A percentile compares a stretch with the other conserved stretches of the same genome.
Conservation (phyloP, 2,888 invertebrate genomes). For the Beris chalybata region DNA sequence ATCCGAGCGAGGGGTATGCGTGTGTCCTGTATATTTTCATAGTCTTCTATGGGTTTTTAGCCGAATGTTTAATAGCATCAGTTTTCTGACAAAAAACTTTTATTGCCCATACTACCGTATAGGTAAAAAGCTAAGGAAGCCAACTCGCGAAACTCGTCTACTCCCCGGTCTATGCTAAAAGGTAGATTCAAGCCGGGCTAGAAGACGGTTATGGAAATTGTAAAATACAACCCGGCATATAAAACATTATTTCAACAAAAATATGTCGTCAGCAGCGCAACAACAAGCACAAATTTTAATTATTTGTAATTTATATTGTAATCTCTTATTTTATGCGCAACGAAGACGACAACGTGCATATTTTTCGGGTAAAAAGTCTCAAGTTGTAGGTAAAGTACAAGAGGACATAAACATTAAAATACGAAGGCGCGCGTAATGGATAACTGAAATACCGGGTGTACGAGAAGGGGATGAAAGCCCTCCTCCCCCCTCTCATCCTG, state of each 20-base stretch:
- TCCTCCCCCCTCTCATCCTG: too few relatives aligned
- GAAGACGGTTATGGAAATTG: constrained; percentile 13
- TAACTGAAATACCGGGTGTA: constrained; percentile 17
- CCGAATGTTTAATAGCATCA: background rate
- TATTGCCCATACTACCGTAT: background rate
- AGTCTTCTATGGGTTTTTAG: background rate
- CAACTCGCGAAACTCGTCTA: too few relatives aligned
- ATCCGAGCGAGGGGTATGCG: constrained; percentile 8
- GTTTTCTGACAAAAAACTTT: constrained; percentile 25
- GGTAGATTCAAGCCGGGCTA: too few relatives aligned
- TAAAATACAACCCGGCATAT: constrained; percentile 21
- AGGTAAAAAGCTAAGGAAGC: constrained; percentile 14
- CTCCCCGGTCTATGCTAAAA: too few relatives aligned
- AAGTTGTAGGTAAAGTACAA: background rate
- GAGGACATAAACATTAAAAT: constrained; percentile 23
- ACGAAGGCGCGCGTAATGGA: constrained; percentile 20
- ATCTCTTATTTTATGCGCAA: constrained; percentile 35
- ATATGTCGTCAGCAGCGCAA: constrained; percentile 33
- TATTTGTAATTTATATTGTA: constrained; percentile 39
- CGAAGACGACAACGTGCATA: background rate
- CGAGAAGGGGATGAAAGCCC: too few relatives aligned
- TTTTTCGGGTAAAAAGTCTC: too few relatives aligned
- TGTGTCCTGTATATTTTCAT: background rate
- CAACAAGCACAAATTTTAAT: constrained; percentile 40
- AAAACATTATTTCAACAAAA: constrained; percentile 30